phyloP scores from a whole-genome alignment of 2,888 invertebrate genomes.

The Leptinotarsa haldemani region DNA sequence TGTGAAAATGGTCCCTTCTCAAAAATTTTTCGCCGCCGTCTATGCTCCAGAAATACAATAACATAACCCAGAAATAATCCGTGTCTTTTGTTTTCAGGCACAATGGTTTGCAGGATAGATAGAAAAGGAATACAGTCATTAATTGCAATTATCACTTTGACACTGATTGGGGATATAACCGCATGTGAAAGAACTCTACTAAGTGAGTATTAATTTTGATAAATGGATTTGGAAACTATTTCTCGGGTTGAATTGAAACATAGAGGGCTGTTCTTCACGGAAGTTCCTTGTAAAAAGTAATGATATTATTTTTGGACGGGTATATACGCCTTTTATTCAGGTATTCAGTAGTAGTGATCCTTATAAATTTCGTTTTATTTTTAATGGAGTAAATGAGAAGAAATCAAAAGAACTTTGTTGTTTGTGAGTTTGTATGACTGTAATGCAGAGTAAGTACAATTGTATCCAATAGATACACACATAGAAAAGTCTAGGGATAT shows the following conservation, averaged over 20 bases:
- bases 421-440: too few relatives aligned
- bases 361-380: too few relatives aligned
- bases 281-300: constrained; percentile 18
- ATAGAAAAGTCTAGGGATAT: too few relatives aligned
- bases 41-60: neutral
- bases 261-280: constrained; percentile 10
- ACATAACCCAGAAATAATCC: constrained; percentile 5
- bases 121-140: constrained; percentile 41
- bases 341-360: too few relatives aligned
- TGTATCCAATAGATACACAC: too few relatives aligned
- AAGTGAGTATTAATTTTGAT: constrained; percentile 57
- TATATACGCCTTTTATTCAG: neutral
- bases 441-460: too few relatives aligned
- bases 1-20: neutral
- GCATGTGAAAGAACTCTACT: constrained; percentile 59
- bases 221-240: constrained; percentile 36
- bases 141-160: constrained; percentile 46
- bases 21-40: neutral
- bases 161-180: constrained; percentile 44
- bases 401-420: too few relatives aligned
- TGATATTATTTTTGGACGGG: neutral
- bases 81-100: constrained; percentile 43
- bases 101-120: constrained; percentile 34
- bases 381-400: too few relatives aligned
- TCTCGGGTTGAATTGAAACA: constrained; percentile 28